phyloP scores from a whole-genome alignment of 1,140 invertebrate genomes.

The Lordiphosa mommai region DNA sequence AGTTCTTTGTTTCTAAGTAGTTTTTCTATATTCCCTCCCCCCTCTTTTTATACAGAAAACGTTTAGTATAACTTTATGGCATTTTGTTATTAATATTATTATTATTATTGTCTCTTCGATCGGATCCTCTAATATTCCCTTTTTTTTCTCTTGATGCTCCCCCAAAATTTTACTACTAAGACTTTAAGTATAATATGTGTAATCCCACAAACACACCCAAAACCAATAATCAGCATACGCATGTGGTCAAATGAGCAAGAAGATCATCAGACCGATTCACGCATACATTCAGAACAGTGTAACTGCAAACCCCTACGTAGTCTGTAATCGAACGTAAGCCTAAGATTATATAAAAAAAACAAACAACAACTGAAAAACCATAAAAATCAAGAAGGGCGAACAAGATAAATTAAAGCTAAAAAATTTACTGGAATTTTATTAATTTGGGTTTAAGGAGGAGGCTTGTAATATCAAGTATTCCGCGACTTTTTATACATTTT shows the following conservation, averaged over 20 bases:
- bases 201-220: background rate
- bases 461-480: too few species aligned
- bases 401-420: constrained; percentile 55
- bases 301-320: constrained; percentile 52
- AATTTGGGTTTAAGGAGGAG: background rate
- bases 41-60: constrained; percentile 51
- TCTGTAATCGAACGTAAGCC: constrained; percentile 42
- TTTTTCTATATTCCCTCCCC: background rate
- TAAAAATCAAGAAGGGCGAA: constrained; percentile 23
- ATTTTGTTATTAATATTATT: constrained; percentile 31
- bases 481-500: too few species aligned
- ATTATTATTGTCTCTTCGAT: constrained; percentile 37
- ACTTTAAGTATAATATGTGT: constrained; percentile 2
- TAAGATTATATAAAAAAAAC: constrained; percentile 40
- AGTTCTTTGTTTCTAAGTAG: constrained; percentile 44
- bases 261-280: constrained; percentile 32
- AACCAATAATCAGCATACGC: background rate
- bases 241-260: background rate
- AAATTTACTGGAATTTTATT: constrained; percentile 5
- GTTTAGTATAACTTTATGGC: constrained; percentile 54
- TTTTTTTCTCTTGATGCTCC: background rate
- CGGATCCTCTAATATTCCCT: background rate
- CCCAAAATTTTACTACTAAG: constrained; percentile 5
- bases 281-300: constrained; percentile 67
- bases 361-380: background rate